phyloP scores from a whole-genome alignment of 2,888 invertebrate genomes.

The Ormyrus nitidulus region DNA sequence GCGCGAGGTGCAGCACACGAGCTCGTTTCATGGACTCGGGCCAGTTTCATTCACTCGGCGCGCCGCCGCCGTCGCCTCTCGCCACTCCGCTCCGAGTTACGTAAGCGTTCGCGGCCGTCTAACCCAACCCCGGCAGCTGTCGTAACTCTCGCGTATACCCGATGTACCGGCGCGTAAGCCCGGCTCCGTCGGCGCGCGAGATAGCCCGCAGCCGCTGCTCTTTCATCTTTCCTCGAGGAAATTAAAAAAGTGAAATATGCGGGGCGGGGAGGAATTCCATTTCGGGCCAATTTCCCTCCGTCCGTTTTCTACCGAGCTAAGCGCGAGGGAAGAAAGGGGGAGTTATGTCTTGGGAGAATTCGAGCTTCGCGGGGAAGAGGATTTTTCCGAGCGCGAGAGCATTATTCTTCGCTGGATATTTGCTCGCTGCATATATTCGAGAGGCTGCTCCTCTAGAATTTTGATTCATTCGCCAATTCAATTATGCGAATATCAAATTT shows the following conservation, averaged over 20 bases:
- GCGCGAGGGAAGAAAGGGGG: neutral
- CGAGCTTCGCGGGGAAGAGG: neutral
- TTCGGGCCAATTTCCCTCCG: conserved; percentile 42
- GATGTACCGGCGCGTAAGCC: neutral
- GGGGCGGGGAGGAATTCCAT: conserved; percentile 31
- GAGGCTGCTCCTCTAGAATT: no score
- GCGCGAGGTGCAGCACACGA: neutral
- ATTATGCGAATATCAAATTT: no score
- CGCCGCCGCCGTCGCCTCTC: conserved; percentile 2
- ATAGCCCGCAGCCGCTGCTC: neutral
- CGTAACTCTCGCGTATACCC: conserved; percentile 28
- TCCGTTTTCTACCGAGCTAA: neutral
- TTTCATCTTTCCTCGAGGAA: conserved; percentile 28
- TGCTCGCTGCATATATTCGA: no score
- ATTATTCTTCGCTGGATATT: neutral
- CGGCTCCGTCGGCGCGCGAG: no score
- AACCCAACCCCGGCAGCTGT: conserved; percentile 55
- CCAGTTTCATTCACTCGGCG: conserved; percentile 69
- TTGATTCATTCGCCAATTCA: no score
- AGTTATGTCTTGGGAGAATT: no score
- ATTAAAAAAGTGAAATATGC: conserved; percentile 49
- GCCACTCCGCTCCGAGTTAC: conserved; percentile 58
- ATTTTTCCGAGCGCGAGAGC: neutral
- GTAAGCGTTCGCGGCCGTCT: conserved; percentile 59
- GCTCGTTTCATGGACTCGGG: conserved; percentile 64